Base-by-base conservation (phyloP, 2,113 vertebrate species). In the Pelodiscus sinensis region DNA sequence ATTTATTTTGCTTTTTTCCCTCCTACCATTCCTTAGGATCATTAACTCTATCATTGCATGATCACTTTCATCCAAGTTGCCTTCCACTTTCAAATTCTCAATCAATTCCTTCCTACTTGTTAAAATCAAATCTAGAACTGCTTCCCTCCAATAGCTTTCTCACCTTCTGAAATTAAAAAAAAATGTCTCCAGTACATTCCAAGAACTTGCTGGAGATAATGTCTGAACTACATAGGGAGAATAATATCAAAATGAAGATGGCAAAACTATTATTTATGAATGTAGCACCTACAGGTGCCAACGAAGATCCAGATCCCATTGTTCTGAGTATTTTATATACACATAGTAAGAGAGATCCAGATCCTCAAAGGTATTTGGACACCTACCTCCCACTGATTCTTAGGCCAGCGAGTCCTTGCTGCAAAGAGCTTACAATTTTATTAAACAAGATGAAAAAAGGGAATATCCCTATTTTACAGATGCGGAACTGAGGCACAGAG, bases 291-390 rank as follows among this genome's bases (percentile, higher is more conserved):
- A 83, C 21, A 38, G 62, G 79, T 7, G 79, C 81, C 80, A 85
- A 80, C 86, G 71, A 81, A 82, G 71, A n/a, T 50, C 0, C 0
- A 81, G 54, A 38, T 35, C 25, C 89, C 57, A 24, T n/a, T 0
- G 0, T 22, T 68, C 56, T 79, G 82, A 85, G 44, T 25, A 62
- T 16, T 75, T 31, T 6, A 57, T 6, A 24, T 19, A 56, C 71
- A 44, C 18, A 14, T 19, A 9, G 27, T 4, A 31, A 27, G 18
- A 75, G 35, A 27, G 56, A 19, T 19, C 8, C 6, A n/a, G 58
- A 50, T 11, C 3, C n/a, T 56, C n/a, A 24, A 12, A 15, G 35
- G 7, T 85, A 71, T 29, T 85, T 27, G 27, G 35, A 77, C 58
- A 65, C 11, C 2, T 13, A 4, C 2, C 3, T 52, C 16, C 81